Evolutionary conservation across 2,113 vertebrate species (phyloP), one percentile per base, ranked within the genome.

Genomic region (Odontophorus gujanensis): DNA sequence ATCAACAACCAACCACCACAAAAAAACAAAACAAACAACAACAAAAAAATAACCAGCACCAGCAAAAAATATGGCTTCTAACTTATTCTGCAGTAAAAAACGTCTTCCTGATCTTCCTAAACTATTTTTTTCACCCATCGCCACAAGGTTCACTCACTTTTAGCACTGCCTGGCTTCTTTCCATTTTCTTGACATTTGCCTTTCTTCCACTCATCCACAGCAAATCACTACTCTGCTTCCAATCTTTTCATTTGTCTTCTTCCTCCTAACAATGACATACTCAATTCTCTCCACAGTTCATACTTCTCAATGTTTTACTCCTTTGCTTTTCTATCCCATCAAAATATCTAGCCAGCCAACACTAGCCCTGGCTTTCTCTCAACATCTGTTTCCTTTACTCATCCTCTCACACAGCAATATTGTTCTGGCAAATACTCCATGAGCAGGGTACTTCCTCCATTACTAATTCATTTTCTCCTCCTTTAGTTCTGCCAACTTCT

Each of bases 381-480:
- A 81, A 45, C 73, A 79, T 89, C 63, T 82, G 96, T 89, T 94
- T 92, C 79, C 87, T 76, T 87, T 45, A 80, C 79, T 75, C 69
- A 45, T 72, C 47, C 81, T 93, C 83, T 92, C 86, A 86, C 48
- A 81, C 0, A 0, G 74, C 77, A 89, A 75, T 66, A 88, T 89
- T 84, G n/a, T 69, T 62, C 53, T 89, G 92, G 94, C 86, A 94
- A 67, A 65, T 62, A 91, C 51, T 50, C 71, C 66, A 81, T 8
- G 11, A 92, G 16, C 66, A 89, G 74, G 53, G 69, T 95, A 85
- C 78, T 90, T 96, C 89, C 92, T 92, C 91, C 91, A 85, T 89
- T 85, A 92, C 84, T 66, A 94, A 95, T 95, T 89, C 66, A 90
- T 92, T 95, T 94, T 94, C 74, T 95, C 63, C 74, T 94, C 71